phyloP scores from a whole-genome alignment of 2,113 vertebrate genomes.

The Vulpes vulpes region DNA sequence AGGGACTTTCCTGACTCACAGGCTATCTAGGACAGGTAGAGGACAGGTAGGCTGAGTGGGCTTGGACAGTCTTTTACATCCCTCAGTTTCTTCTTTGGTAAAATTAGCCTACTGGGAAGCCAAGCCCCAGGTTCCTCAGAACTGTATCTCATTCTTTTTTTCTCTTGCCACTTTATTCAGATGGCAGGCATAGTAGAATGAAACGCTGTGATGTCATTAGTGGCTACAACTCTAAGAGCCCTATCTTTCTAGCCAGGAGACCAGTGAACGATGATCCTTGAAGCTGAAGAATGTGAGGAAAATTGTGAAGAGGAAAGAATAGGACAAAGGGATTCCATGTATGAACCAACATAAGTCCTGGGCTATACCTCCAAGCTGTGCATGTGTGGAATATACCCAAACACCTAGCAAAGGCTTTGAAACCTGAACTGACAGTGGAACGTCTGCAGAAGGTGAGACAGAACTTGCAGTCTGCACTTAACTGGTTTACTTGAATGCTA shows the following conservation, averaged over 20 bases:
- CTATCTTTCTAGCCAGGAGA: not conserved
- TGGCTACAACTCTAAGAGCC: not conserved
- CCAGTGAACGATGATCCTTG: not conserved
- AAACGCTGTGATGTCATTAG: not conserved
- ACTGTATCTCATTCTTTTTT: too few species aligned
- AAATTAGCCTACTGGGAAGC: not conserved
- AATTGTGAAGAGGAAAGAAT: not conserved
- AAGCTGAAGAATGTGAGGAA: not conserved
- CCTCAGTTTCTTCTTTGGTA: not conserved
- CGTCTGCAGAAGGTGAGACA: not conserved
- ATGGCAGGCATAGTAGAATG: not conserved
- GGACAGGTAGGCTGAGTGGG: not conserved
- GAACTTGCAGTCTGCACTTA: not conserved
- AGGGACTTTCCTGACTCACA: not conserved
- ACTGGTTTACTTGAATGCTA: not conserved
- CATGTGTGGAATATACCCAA: not conserved
- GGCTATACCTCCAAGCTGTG: not conserved
- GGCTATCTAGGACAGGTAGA: not conserved
- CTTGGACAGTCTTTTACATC: not conserved
- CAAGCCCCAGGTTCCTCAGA: too few species aligned
- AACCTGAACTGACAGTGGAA: not conserved
- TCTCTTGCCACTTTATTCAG: not conserved
- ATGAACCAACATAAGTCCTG: not conserved
- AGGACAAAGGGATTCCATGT: not conserved
- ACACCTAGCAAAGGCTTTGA: not conserved